Evolutionary conservation across 1,140 invertebrate species (phyloP).

Genomic region (Drosophila ironensis): DNA sequence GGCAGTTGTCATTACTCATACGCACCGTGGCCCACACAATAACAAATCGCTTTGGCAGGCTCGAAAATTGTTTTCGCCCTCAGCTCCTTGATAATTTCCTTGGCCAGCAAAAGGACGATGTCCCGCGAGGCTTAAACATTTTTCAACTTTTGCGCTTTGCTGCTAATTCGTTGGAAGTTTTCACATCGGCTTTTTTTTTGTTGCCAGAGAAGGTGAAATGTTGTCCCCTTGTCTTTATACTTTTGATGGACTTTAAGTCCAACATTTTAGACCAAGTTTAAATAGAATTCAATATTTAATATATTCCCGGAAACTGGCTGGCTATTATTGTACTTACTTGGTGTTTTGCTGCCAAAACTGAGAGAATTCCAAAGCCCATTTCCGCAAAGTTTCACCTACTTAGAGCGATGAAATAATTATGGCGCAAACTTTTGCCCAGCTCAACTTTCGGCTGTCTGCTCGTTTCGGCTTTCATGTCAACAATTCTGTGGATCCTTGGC

Average conservation of each 20-base stretch:
- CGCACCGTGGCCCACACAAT: constrained; percentile 63
- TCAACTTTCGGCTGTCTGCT: not conserved
- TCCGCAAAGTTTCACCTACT: not conserved
- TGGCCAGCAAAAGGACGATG: not conserved
- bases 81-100: constrained; percentile 12
- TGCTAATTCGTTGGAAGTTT: not conserved
- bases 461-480: constrained; percentile 12
- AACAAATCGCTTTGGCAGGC: constrained; percentile 62
- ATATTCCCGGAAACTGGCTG: no score
- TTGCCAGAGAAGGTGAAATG: no score
- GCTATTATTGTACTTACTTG: no score
- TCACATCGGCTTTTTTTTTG: not conserved
- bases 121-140: constrained; percentile 23
- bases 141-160: constrained; percentile 35
- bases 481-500: constrained; percentile 9
- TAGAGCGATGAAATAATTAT: constrained; percentile 1
- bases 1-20: constrained; percentile 72
- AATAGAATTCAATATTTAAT: no score
- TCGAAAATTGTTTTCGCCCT: constrained; percentile 54
- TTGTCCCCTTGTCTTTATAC: no score
- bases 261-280: no score
- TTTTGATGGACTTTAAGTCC: no score
- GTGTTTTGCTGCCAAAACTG: no score
- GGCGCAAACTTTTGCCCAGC: not conserved
- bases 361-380: not conserved